A percentile compares a stretch with the other conserved stretches of the same genome.
Conservation (phyloP, 2,888 invertebrate genomes). For the Epistrophella euchroma region DNA sequence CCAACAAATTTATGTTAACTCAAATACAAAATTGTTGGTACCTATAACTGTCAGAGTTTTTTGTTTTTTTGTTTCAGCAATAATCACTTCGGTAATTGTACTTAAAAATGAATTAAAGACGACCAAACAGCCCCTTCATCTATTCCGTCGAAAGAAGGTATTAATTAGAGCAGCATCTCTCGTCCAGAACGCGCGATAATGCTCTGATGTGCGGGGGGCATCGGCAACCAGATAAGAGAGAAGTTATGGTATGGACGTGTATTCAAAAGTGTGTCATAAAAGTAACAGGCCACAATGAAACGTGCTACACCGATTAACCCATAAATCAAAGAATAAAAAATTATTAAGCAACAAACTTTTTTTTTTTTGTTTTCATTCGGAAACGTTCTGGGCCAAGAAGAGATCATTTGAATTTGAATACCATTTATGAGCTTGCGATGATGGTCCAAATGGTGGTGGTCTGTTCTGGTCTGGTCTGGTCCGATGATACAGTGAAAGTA, state of each 20-base stretch:
- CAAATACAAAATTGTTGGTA: slow-evolving; percentile 67
- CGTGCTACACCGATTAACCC: slow-evolving; percentile 71
- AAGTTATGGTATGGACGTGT: slow-evolving; percentile 19
- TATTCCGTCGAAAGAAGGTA: slow-evolving; percentile 19
- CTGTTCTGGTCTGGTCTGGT: not conserved
- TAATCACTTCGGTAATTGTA: slow-evolving; percentile 67
- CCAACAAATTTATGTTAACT: slow-evolving; percentile 66
- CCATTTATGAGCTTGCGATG: slow-evolving; percentile 14
- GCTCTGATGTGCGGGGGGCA: slow-evolving; percentile 58
- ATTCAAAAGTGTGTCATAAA: slow-evolving; percentile 49
- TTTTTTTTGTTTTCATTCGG: slow-evolving; percentile 47
- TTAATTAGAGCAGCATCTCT: slow-evolving; percentile 71
- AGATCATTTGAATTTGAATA: slow-evolving; percentile 71
- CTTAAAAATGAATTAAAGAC: slow-evolving; percentile 70
- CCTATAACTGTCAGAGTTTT: slow-evolving; percentile 32
- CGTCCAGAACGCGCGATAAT: slow-evolving; percentile 18
- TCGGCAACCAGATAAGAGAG: slow-evolving; percentile 46
- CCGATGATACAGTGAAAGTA: slow-evolving; percentile 59
- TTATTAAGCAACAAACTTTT: slow-evolving; percentile 28
- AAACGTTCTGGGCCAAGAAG: slow-evolving; percentile 61
- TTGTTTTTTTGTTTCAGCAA: slow-evolving; percentile 57
- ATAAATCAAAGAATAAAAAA: slow-evolving; percentile 61
- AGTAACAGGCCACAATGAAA: slow-evolving; percentile 62
- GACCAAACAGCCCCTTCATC: not conserved
- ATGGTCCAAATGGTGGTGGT: not conserved